Base-by-base conservation (phyloP, 2,113 vertebrate species). In the Phocoena sinus region DNA sequence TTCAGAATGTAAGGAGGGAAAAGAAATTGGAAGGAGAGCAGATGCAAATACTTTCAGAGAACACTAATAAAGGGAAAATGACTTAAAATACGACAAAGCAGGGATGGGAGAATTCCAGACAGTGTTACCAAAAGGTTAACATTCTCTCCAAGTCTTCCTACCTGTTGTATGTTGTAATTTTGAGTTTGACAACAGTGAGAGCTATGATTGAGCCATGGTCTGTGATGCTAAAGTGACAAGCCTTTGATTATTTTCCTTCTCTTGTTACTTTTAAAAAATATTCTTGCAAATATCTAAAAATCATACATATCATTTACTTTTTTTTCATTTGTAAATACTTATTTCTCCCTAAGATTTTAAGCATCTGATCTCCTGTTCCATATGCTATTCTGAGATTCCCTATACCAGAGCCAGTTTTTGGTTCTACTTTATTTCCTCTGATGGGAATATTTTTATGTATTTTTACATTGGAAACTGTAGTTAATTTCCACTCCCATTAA, bases 381-480 rank as follows among this genome's bases (percentile, higher is more conserved):
- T 4, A 56, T 70, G 20, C 2, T 20, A 44, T 63, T 79, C 73
- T 63, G 88, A 71, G 56, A 67, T 6, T 89, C 4, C 12, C 4
- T 41, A 41, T n/a, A 68, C 2, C 2, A 50, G 28, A 71, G 31
- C 31, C 26, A 73, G 33, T 65, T 77, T 89, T 81, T 56, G 36
- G 53, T n/a, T 90, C 93, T 96, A 84, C 23, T 87, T 88, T 83
- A 62, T 97, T 97, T 92, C 7, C 36, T 90, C 14, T 25, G 14
- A 60, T 90, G 13, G 18, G 62, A 60, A 73, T 74, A 50, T 82
- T 82, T 53, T 74, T 71, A 41, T 50, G 70, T 23, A 94, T 84
- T 95, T 76, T 38, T 41, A 63, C 82, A 3, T 68, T 82, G 44
- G 38, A 89, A 81, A 88, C 67, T 70, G 3, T 53, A 67, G 8